Evolutionary conservation across 92 coral and sea anemone genomes (phyloP).

Genomic region (Pocillopora grandis): DNA sequence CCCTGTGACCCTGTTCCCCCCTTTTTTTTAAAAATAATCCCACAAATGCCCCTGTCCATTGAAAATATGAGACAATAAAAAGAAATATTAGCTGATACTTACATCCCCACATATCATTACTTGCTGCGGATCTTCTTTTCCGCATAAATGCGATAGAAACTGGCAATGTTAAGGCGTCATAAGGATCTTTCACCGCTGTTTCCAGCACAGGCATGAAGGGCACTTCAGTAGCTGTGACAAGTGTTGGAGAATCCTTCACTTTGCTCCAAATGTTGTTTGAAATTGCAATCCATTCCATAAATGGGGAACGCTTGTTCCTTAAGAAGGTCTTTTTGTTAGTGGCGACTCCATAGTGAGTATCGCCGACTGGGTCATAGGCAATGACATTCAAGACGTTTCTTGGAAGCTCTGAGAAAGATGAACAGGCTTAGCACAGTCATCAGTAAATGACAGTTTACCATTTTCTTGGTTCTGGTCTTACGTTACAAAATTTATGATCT

Average conservation of each 20-base stretch:
- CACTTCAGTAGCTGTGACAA: conserved; percentile 17
- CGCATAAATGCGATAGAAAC: not conserved
- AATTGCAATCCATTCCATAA: not conserved
- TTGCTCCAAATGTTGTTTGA: not conserved
- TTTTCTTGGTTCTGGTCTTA: not conserved
- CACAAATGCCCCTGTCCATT: no score
- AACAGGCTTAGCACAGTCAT: no score
- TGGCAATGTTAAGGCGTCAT: not conserved
- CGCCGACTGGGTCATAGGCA: not conserved
- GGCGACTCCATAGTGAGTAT: conserved; percentile 13
- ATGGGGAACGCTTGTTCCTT: not conserved
- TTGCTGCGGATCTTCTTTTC: not conserved
- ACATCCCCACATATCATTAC: conserved; percentile 22
- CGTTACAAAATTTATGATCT: not conserved
- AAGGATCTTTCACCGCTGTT: not conserved
- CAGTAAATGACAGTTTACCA: no score
- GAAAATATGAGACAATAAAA: not conserved
- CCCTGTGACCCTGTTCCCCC: no score
- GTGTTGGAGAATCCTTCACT: not conserved
- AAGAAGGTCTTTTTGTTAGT: conserved; percentile 1
- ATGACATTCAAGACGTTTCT: not conserved
- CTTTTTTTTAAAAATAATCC: no score
- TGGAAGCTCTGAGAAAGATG: not conserved
- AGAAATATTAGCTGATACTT: not conserved
- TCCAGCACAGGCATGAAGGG: conserved; percentile 8